A percentile compares a stretch with the other conserved stretches of the same genome.
Conservation (phyloP, 2,888 invertebrate species). For the Smittia sp. region DNA sequence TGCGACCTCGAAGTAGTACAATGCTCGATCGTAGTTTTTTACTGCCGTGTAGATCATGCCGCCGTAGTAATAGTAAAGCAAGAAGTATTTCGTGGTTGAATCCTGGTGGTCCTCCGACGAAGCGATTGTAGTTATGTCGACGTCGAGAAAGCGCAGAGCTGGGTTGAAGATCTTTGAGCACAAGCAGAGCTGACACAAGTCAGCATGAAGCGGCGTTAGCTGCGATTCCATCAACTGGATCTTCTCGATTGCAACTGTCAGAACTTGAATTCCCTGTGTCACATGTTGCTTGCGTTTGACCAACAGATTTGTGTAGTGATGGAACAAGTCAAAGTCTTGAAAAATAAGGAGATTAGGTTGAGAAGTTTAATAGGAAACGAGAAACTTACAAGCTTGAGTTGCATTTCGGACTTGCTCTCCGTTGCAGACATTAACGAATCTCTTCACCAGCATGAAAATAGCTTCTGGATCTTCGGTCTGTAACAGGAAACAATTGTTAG, state of each 20-base stretch:
- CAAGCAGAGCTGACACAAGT: slow-evolving; percentile 88
- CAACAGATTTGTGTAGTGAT: slow-evolving; percentile 74
- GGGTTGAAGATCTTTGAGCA: slow-evolving; percentile 89
- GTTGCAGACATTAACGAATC: slow-evolving; percentile 83
- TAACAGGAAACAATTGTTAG: slow-evolving; percentile 40
- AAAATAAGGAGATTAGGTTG: slow-evolving; percentile 42
- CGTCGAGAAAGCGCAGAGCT: slow-evolving; percentile 81
- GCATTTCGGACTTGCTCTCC: slow-evolving; percentile 86
- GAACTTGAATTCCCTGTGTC: slow-evolving; percentile 76
- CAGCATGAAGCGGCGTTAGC: slow-evolving; percentile 90
- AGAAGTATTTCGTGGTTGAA: slow-evolving; percentile 67
- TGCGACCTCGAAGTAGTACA: slow-evolving; percentile 94
- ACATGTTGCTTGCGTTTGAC: slow-evolving; percentile 71
- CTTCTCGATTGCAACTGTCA: slow-evolving; percentile 82
- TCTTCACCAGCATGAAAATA: slow-evolving; percentile 71
- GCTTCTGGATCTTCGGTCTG: slow-evolving; percentile 48
- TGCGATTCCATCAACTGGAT: slow-evolving; percentile 84
- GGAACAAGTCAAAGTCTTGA: slow-evolving; percentile 86
- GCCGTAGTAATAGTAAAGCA: slow-evolving; percentile 94
- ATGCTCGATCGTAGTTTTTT: slow-evolving; percentile 87
- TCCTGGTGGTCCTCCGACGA: slow-evolving; percentile 67
- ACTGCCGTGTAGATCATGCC: slow-evolving; percentile 95
- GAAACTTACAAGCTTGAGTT: slow-evolving; percentile 77
- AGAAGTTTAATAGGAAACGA: slow-evolving; percentile 24
- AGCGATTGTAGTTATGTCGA: slow-evolving; percentile 88